These are phyloP conservation scores for Limnodromus scolopaceus DNA, from an alignment of 2,797 vertebrate genomes.

Conservation along the genomic window DNA sequence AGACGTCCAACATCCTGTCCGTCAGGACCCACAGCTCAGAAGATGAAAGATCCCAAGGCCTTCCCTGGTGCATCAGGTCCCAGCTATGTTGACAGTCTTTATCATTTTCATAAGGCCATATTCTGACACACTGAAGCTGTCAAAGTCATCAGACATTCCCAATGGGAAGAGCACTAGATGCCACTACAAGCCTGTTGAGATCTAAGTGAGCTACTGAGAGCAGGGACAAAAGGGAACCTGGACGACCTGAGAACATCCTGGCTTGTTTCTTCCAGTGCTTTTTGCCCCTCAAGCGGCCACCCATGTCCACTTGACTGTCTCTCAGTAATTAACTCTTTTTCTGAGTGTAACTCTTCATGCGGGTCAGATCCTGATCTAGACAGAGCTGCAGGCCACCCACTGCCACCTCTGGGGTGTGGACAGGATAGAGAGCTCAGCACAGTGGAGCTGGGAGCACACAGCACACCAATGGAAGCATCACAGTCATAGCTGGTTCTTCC, in stretches of 20 bases:
- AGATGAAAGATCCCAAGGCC: not conserved
- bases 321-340: not conserved
- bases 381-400: not conserved
- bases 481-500: not conserved
- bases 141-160: not conserved
- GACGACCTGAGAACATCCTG: not conserved
- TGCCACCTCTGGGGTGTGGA: not conserved
- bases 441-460: not conserved
- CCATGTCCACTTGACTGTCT: not conserved
- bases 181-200: not conserved
- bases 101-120: not conserved
- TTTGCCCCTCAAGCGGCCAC: not conserved
- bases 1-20: not conserved
- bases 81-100: not conserved
- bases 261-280: not conserved
- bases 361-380: not conserved
- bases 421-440: not conserved
- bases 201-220: not conserved
- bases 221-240: not conserved
- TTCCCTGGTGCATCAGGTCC: not conserved
- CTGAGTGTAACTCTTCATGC: too few relatives aligned
- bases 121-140: not conserved
- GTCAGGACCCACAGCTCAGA: not conserved
- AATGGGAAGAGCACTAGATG: not conserved
- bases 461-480: not conserved